Evolutionary conservation across 2,113 vertebrate genomes (phyloP), one percentile per base, ranked within the genome.

Genomic region (Dasyprocta punctata): DNA sequence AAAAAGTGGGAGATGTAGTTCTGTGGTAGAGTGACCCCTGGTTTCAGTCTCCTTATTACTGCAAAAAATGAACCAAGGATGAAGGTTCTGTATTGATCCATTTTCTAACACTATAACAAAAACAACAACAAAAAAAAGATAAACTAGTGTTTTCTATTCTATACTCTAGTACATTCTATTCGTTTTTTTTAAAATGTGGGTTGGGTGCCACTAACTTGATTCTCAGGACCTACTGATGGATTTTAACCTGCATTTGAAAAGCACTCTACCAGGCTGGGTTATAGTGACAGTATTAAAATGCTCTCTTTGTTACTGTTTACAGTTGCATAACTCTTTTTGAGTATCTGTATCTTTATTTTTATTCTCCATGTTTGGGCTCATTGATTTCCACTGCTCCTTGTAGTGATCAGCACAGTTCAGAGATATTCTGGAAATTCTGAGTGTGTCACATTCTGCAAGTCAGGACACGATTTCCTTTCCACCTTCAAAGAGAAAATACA

Each of bases 191-290:
- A 26, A 44, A 20, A 65, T 80, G 56, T n/a, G 26, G 49, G 47
- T 67, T 44, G 49, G 84, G 89, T 69, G 49, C 38, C n/a, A 94
- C 22, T 92, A 96, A 94, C 63, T 92, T 78, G 41, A 92, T 92
- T 96, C 84, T 84, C 30, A 85, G 84, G 49, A 78, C 78, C 58
- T 65, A 69, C 60, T 78, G 69, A 86, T 83, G 38, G 49, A 91
- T 28, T 28, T 28, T 87, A 69, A 65, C 28, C 47, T 73, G 71
- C n/a, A 47, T 90, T 81, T 80, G 81, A 63, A 81, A 90, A 80
- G 41, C 7, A 24, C 44, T 82, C 73, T 61, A 61, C 16, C 75
- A 73, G 54, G 30, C 61, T 89, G n/a, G 69, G 17, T 95, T 89
- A 63, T 61, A 71, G 54, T 69, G 69, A 69, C 17, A 61, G 47